These are phyloP conservation scores for Erebia palarica DNA, from an alignment of 2,888 invertebrate species.

Conservation along the genomic window DNA sequence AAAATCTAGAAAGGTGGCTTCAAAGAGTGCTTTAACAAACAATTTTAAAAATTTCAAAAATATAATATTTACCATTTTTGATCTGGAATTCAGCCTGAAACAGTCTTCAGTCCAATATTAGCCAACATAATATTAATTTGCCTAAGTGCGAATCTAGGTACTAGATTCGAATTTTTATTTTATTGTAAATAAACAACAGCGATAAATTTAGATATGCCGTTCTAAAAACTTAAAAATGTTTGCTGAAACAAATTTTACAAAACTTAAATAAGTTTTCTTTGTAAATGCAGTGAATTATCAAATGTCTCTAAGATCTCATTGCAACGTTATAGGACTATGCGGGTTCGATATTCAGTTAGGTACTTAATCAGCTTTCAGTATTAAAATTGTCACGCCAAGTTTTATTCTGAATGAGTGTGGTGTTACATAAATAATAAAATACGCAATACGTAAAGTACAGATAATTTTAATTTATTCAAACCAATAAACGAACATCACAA, in stretches of 20 bases:
- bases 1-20: conserved; percentile 11
- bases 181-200: neutral
- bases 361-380: neutral
- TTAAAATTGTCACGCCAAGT: too few species aligned
- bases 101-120: conserved; percentile 4
- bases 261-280: neutral
- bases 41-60: conserved; percentile 14
- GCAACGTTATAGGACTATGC: neutral
- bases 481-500: neutral
- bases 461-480: conserved; percentile 1
- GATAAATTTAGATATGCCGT: neutral
- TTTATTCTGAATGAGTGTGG: neutral
- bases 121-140: neutral
- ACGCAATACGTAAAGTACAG: neutral
- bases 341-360: neutral
- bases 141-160: neutral
- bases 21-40: conserved; percentile 4
- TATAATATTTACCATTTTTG: conserved; percentile 30
- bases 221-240: neutral
- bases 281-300: neutral
- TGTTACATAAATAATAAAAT: conserved; percentile 5
- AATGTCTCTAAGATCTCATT: neutral
- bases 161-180: neutral
- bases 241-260: neutral
- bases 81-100: conserved; percentile 15